Evolutionary conservation across 37 sponge, comb jelly and placozoan species (phyloP).

Genomic region (Corticium candelabrum): DNA sequence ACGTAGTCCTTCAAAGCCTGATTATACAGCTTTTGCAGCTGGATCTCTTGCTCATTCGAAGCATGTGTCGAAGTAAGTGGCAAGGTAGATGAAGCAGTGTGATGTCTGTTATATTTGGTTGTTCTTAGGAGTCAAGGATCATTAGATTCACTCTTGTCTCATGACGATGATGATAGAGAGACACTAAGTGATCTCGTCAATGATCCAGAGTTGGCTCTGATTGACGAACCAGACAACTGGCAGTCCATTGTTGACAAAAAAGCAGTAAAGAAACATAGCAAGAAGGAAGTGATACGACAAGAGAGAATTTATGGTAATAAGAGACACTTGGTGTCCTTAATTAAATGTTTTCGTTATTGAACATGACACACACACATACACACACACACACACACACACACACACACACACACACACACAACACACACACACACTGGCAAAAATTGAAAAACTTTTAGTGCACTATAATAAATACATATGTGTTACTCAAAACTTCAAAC

Average conservation of each 20-base stretch:
- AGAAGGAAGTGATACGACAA: neutral
- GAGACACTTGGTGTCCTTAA: too few relatives aligned
- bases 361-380: too few relatives aligned
- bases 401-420: too few relatives aligned
- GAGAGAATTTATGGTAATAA: neutral
- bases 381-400: too few relatives aligned
- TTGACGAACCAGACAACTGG: neutral
- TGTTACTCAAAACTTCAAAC: too few relatives aligned
- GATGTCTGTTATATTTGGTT: neutral
- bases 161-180: neutral
- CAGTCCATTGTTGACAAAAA: neutral
- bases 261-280: neutral
- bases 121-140: neutral
- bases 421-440: too few relatives aligned
- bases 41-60: neutral
- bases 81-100: neutral
- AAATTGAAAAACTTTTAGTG: too few relatives aligned
- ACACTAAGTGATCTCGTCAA: neutral
- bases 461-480: too few relatives aligned
- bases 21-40: too few relatives aligned
- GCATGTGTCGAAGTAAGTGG: neutral
- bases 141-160: neutral
- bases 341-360: too few relatives aligned
- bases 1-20: too few relatives aligned
- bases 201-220: neutral